phyloP scores from a whole-genome alignment of 2,113 vertebrate genomes.

The Symphodus melops region DNA sequence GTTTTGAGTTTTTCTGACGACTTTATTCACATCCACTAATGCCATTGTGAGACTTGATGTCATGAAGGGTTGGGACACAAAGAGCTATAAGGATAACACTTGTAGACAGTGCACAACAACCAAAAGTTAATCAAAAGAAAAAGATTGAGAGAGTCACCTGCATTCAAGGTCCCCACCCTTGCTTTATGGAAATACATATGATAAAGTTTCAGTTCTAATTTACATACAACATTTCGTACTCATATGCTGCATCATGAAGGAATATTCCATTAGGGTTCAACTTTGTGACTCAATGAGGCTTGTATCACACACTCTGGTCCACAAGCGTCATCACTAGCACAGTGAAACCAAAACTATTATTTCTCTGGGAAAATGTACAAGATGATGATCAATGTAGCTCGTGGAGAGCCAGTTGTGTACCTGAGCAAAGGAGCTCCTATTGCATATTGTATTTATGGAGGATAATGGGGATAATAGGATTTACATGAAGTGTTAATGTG shows the following conservation, averaged over 20 bases:
- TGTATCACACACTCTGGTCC: background rate
- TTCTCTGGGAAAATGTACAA: constrained; percentile 13
- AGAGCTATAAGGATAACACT: no score
- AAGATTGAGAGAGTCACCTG: no score
- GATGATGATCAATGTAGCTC: constrained; percentile 18
- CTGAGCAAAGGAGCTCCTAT: constrained; percentile 24
- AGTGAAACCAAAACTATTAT: constrained; percentile 39
- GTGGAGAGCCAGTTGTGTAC: background rate
- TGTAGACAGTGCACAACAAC: no score
- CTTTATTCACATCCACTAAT: no score
- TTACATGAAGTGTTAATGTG: constrained; percentile 63
- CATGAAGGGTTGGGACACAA: no score
- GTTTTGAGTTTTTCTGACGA: no score
- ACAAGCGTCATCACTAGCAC: constrained; percentile 6
- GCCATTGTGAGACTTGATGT: no score
- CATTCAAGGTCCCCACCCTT: no score
- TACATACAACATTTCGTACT: constrained; percentile 5
- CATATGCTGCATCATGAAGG: background rate
- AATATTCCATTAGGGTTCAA: constrained; percentile 19
- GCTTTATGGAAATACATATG: no score
- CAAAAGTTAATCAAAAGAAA: no score
- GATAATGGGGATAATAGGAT: constrained; percentile 60
- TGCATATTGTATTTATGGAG: constrained; percentile 25
- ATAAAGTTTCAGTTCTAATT: background rate
- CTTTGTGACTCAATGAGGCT: constrained; percentile 37